phyloP scores from a whole-genome alignment of 2,113 vertebrate genomes.

The Pristiophorus japonicus region DNA sequence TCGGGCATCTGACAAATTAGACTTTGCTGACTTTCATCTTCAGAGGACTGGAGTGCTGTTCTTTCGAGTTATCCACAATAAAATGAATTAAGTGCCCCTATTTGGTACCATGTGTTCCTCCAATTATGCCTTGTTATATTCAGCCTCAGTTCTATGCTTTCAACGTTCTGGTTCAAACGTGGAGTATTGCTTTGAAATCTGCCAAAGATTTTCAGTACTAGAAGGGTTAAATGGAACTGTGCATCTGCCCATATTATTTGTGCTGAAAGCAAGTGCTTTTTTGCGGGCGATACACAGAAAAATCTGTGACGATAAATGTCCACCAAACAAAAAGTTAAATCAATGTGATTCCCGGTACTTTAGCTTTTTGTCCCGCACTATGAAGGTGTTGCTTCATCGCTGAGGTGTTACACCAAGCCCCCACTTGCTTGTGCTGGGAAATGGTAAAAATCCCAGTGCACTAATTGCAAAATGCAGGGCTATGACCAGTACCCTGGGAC shows the following conservation, averaged over 20 bases:
- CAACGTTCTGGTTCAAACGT: neutral
- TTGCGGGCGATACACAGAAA: neutral
- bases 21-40: neutral
- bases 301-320: neutral
- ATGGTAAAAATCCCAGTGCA: neutral
- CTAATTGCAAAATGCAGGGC: neutral
- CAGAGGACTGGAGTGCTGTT: neutral
- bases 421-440: neutral
- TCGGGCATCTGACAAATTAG: neutral
- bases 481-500: neutral
- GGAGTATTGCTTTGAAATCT: neutral
- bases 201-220: neutral
- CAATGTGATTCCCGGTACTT: neutral
- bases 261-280: neutral
- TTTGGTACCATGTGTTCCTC: neutral
- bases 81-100: neutral
- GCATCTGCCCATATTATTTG: neutral
- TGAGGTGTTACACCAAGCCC: neutral
- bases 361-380: neutral
- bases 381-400: neutral
- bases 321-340: neutral
- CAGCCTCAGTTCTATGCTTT: neutral
- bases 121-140: neutral
- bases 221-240: neutral
- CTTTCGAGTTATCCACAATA: neutral